phyloP scores from a whole-genome alignment of 2,888 invertebrate species.

The Oxyscelio sp. region DNA sequence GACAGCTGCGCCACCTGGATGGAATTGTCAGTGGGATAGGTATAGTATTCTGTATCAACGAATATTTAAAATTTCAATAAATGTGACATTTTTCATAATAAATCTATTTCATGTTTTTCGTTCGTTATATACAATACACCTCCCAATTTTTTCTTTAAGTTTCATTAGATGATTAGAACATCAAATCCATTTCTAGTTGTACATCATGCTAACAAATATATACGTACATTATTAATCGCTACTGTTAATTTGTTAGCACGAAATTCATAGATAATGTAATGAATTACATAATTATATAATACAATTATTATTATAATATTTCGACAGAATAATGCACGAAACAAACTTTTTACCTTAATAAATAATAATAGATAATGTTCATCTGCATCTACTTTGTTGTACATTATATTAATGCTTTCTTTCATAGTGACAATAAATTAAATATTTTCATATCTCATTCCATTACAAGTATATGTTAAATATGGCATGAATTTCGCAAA shows the following conservation, averaged over 20 bases:
- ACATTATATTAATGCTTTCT: no score
- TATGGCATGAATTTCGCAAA: no score
- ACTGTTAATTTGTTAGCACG: neutral
- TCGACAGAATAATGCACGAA: no score
- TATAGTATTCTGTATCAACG: slow-evolving; percentile 89
- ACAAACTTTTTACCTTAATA: no score
- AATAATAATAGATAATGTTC: no score
- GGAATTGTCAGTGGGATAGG: slow-evolving; percentile 94
- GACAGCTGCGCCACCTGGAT: slow-evolving; percentile 91
- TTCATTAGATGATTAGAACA: neutral
- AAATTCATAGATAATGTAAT: no score
- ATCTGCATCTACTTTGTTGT: no score
- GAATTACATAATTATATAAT: no score
- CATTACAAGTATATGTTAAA: no score
- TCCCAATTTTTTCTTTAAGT: slow-evolving; percentile 23
- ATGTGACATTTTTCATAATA: slow-evolving; percentile 66
- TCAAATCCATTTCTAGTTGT: neutral
- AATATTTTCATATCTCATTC: no score
- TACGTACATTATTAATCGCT: neutral
- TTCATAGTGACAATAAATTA: no score
- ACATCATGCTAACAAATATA: slow-evolving; percentile 12
- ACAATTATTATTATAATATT: no score
- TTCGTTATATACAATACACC: slow-evolving; percentile 53
- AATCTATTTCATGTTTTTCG: slow-evolving; percentile 60
- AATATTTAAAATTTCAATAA: slow-evolving; percentile 67